Evolutionary conservation across 2,797 vertebrate genomes (phyloP).

Genomic region (Pristis pectinata): DNA sequence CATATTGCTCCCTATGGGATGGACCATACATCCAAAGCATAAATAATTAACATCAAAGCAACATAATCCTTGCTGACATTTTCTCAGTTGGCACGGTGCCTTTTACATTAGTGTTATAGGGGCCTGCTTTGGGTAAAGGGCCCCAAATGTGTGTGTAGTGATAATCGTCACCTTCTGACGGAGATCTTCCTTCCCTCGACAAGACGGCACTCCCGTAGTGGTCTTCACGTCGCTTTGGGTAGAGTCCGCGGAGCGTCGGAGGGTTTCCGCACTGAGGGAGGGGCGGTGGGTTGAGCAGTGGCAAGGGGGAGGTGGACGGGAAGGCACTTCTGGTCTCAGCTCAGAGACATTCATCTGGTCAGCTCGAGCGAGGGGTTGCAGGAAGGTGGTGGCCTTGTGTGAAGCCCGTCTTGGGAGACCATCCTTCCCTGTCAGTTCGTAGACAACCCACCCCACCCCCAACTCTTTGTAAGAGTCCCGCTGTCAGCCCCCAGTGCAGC

Average conservation of each 20-base stretch:
- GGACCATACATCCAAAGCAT: too few relatives aligned
- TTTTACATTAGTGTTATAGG: not conserved
- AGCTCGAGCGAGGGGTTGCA: not conserved
- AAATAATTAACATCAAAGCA: not conserved
- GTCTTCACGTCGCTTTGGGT: too few relatives aligned
- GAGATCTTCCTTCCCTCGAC: not conserved
- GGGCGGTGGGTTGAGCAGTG: too few relatives aligned
- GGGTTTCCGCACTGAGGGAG: too few relatives aligned
- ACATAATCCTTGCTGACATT: not conserved
- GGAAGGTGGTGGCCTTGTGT: not conserved
- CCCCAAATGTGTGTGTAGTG: not conserved
- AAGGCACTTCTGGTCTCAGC: too few relatives aligned
- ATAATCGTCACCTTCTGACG: too few relatives aligned
- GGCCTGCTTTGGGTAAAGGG: not conserved
- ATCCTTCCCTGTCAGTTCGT: not conserved
- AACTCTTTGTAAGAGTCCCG: too few relatives aligned
- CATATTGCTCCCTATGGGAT: too few relatives aligned
- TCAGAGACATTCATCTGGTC: not conserved
- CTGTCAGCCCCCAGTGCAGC: too few relatives aligned
- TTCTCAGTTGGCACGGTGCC: not conserved
- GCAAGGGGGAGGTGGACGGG: too few relatives aligned
- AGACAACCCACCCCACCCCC: too few relatives aligned
- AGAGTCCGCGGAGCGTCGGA: not conserved
- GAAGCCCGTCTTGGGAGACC: not conserved
- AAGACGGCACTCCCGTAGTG: too few relatives aligned